Evolutionary conservation across 2,113 vertebrate genomes (phyloP).

Genomic region (Antennarius striatus): DNA sequence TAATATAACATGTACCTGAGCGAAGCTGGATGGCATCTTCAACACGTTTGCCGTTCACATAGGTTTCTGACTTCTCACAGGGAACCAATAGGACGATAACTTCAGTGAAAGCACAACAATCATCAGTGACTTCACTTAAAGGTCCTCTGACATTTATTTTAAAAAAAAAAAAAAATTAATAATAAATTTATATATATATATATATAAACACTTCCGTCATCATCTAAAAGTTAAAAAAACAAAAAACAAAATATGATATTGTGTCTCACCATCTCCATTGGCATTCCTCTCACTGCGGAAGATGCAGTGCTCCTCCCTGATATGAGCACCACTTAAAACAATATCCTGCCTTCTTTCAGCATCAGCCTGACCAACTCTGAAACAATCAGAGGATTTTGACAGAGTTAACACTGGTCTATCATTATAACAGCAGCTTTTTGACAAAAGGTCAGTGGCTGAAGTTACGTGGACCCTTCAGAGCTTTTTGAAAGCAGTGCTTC

Average conservation of each 20-base stretch:
- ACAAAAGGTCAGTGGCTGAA: constrained; percentile 10
- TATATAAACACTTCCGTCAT: background rate
- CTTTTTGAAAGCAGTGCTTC: background rate
- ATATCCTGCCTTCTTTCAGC: constrained; percentile 96
- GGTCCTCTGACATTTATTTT: background rate
- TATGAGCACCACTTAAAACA: constrained; percentile 95
- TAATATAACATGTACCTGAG: constrained; percentile 82
- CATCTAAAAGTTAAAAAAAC: background rate
- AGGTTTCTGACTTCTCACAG: constrained; percentile 95
- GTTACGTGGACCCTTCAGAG: constrained; percentile 12
- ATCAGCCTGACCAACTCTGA: constrained; percentile 95
- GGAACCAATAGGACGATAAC: constrained; percentile 94
- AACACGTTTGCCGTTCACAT: constrained; percentile 97
- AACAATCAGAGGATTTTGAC: constrained; percentile 54
- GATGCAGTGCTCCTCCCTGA: constrained; percentile 95
- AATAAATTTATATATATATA: background rate
- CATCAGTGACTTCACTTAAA: constrained; percentile 3
- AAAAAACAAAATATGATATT: background rate
- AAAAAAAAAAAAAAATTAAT: background rate
- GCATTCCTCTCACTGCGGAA: constrained; percentile 92
- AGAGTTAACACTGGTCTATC: constrained; percentile 2
- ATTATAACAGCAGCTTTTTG: constrained; percentile 25
- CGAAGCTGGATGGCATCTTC: constrained; percentile 90
- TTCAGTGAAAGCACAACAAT: constrained; percentile 60
- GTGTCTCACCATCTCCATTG: constrained; percentile 86